Evolutionary conservation across 2,113 vertebrate genomes (phyloP).

Genomic region (Alaudala cheleensis): DNA sequence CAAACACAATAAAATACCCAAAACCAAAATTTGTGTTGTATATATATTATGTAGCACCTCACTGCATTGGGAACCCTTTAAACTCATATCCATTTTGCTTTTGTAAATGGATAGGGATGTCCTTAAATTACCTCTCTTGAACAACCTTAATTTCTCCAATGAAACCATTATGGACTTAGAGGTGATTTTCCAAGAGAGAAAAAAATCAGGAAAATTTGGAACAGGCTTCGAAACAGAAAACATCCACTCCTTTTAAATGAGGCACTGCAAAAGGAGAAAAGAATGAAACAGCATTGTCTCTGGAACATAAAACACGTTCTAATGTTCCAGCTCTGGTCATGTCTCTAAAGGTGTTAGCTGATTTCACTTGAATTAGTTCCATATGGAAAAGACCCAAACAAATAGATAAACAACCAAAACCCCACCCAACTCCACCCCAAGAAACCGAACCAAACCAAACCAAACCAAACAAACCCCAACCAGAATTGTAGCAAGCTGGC

Average conservation of each 20-base stretch:
- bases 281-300: neutral
- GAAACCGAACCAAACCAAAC: no score
- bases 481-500: neutral
- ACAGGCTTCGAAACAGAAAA: neutral
- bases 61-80: neutral
- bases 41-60: neutral
- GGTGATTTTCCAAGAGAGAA: neutral
- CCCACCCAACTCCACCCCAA: neutral
- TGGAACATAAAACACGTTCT: slow-evolving; percentile 1
- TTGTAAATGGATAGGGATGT: neutral
- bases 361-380: neutral
- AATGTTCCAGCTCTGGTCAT: neutral
- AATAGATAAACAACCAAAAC: neutral
- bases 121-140: neutral
- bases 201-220: neutral
- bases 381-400: neutral
- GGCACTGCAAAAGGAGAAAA: neutral
- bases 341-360: neutral
- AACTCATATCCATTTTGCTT: neutral
- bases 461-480: no score
- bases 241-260: neutral
- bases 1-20: neutral
- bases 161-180: neutral
- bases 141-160: neutral
- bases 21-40: neutral